These are phyloP conservation scores for Euwallacea similis DNA, from an alignment of 1,140 invertebrate genomes.

Conservation along the genomic window DNA sequence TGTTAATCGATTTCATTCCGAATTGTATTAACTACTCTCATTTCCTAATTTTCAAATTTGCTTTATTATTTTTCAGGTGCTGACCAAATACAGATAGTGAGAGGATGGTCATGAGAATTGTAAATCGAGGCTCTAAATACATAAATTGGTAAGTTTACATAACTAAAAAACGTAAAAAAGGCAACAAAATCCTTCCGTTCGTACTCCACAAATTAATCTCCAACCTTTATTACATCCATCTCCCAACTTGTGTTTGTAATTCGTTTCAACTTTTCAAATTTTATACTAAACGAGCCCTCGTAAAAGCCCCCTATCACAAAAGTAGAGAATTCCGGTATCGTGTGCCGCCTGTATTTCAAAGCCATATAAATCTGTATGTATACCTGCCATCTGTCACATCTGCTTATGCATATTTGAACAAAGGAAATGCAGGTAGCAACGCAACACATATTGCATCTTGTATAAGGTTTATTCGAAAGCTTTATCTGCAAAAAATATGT, in stretches of 20 bases:
- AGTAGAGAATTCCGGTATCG: slow-evolving; percentile 4
- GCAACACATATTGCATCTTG: slow-evolving; percentile 32
- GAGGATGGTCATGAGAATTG: no score
- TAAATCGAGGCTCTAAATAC: no score
- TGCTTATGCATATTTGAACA: slow-evolving; percentile 37
- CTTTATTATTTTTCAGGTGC: no score
- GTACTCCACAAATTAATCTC: no score
- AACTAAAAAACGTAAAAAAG: no score
- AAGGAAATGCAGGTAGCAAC: slow-evolving; percentile 33
- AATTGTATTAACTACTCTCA: no score
- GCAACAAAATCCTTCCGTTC: no score
- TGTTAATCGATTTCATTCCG: no score
- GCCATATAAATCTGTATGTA: slow-evolving; percentile 25
- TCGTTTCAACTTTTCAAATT: not conserved
- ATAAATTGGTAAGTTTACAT: no score
- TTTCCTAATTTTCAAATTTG: no score
- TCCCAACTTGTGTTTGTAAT: not conserved
- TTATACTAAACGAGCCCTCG: not conserved
- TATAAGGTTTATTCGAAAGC: slow-evolving; percentile 21
- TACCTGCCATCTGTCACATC: slow-evolving; percentile 34
- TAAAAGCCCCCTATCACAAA: not conserved
- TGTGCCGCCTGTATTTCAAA: slow-evolving; percentile 15
- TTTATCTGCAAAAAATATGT: slow-evolving; percentile 11
- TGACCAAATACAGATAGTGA: no score
- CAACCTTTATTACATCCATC: no score